A percentile compares a stretch with the other conserved stretches of the same genome.
These are phyloP conservation scores for Cyclura pinguis DNA, from an alignment of 2,797 vertebrate genomes.

Conservation along the genomic window DNA sequence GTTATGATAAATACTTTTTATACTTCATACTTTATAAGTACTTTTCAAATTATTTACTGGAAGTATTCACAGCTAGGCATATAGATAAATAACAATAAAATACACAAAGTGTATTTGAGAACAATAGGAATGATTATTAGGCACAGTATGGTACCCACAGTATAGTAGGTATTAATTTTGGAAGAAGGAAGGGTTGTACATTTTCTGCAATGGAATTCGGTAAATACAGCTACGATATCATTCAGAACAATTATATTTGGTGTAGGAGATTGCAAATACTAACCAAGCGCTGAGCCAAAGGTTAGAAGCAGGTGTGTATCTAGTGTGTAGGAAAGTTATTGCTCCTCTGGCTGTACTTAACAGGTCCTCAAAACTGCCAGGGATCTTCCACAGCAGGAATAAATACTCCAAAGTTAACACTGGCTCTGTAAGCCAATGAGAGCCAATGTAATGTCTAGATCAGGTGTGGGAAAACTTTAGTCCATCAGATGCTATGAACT, in stretches of 20 bases:
- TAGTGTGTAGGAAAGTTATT: not conserved
- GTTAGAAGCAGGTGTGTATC: not conserved
- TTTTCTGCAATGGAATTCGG: not conserved
- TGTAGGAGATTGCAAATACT: not conserved
- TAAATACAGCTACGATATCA: not conserved
- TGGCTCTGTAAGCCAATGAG: too few relatives aligned
- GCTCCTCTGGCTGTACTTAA: too few relatives aligned
- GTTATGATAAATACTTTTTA: not conserved
- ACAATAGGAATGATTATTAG: not conserved
- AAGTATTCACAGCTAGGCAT: not conserved
- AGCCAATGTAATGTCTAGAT: too few relatives aligned
- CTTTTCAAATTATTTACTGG: not conserved
- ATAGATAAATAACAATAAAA: constrained; percentile 15
- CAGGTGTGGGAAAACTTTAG: too few relatives aligned
- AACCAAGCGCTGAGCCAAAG: constrained; percentile 40
- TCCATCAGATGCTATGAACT: too few relatives aligned
- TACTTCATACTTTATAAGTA: too few relatives aligned
- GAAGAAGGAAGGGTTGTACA: not conserved
- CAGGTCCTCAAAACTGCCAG: too few relatives aligned
- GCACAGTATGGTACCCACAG: not conserved
- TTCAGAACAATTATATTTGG: constrained; percentile 9
- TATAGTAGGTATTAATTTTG: not conserved
- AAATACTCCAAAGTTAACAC: too few relatives aligned
- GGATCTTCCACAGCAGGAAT: too few relatives aligned
- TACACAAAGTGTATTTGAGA: not conserved